phyloP scores from a whole-genome alignment of 2,888 invertebrate genomes.

The Malthinus flaveolus region DNA sequence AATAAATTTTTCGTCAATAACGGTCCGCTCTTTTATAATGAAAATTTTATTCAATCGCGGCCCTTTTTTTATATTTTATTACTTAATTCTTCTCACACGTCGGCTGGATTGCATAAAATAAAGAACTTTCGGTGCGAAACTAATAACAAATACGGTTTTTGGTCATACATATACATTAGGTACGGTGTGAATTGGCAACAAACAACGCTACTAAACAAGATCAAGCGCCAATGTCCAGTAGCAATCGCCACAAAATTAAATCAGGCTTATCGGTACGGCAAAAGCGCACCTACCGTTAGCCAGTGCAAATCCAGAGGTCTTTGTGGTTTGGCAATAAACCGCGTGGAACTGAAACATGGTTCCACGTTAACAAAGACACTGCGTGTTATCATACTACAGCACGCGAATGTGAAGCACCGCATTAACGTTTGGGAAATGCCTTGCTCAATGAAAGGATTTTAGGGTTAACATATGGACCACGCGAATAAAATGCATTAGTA shows the following conservation, averaged over 20 bases:
- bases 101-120: too few relatives aligned
- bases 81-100: too few relatives aligned
- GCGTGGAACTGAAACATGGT: conserved; percentile 38
- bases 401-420: conserved; percentile 44
- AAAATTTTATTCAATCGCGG: too few relatives aligned
- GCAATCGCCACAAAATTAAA: conserved; percentile 51
- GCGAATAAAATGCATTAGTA: conserved; percentile 28
- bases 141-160: conserved; percentile 6
- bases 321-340: conserved; percentile 47
- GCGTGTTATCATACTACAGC: conserved; percentile 41
- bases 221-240: conserved; percentile 46
- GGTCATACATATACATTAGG: conserved; percentile 36
- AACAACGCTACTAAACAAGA: conserved; percentile 48
- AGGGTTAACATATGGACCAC: conserved; percentile 31
- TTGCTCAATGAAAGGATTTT: conserved; percentile 32
- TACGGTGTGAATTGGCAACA: conserved; percentile 31
- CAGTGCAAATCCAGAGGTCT: conserved; percentile 42
- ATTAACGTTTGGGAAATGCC: conserved; percentile 41
- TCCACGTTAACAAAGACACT: conserved; percentile 38
- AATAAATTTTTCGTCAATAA: too few relatives aligned
- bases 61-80: too few relatives aligned
- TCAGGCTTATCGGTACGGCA: conserved; percentile 48
- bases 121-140: too few relatives aligned
- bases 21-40: too few relatives aligned
- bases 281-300: conserved; percentile 38